Evolutionary conservation across 37 sponge, comb jelly and placozoan species (phyloP), one percentile per base, ranked within the genome.

Genomic region (Sycon ciliatum): DNA sequence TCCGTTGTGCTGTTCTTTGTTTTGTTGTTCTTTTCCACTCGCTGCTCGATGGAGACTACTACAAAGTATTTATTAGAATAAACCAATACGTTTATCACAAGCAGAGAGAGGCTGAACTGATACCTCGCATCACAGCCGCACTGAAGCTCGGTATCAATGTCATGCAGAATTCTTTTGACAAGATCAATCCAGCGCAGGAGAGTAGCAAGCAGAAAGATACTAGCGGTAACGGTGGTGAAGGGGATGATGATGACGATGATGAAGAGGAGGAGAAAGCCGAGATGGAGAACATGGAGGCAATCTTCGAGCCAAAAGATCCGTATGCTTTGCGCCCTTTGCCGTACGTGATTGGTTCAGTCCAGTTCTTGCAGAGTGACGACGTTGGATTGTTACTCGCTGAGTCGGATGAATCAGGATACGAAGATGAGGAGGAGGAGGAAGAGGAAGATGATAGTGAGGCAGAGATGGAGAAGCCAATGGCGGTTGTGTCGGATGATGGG

Each of bases 81-180:
- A n/a, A n/a, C n/a, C n/a, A n/a, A n/a, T n/a, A n/a, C n/a, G n/a
- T n/a, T n/a, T n/a, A n/a, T n/a, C n/a, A n/a, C n/a, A n/a, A 85
- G n/a, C 76, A 73, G 78, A 85, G 72, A 57, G 78, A 82, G 36
- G 42, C 36, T 0, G 79, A 78, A 55, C 71, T 89, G 36, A 62
- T 84, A 7, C 54, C 71, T 33, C 46, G 83, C 26, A 85, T 89
- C 36, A 79, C 53, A 37, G 73, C 75, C 3, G 86, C 86, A 0
- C 65, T 85, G 16, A 35, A 72, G 38, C 79, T 68, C 58, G 90
- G 90, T 3, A 31, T 89, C 9, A 79, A 82, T 52, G 87, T 85
- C 0, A 30, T 89, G 79, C 87, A 89, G 29, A 82, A 89, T 38
- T 87, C 87, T 1, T 89, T 82, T 63, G 86, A 78, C n/a, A 11